A percentile compares a stretch with the other conserved stretches of the same genome.
Conservation (phyloP, 2,113 vertebrate genomes). For the Propithecus coquereli region DNA sequence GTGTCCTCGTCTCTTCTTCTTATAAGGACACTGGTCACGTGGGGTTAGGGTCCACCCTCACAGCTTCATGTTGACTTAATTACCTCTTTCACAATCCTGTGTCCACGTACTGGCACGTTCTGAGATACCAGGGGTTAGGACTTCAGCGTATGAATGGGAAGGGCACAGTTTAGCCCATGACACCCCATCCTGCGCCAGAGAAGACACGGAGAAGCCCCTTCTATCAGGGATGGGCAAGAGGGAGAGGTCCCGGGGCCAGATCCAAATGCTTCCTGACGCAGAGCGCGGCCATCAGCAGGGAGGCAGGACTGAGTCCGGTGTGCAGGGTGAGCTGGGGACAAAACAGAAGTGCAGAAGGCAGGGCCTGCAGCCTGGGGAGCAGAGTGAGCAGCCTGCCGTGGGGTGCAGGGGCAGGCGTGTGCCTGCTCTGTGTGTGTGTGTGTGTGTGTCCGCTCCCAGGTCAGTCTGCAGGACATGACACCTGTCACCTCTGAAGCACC, state of each 20-base stretch:
- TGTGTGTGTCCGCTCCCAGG: not conserved
- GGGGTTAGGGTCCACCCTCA: no score
- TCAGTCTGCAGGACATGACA: not conserved
- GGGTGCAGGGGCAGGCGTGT: no score
- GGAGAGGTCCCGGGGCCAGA: not conserved
- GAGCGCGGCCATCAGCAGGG: not conserved
- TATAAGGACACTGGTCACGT: not conserved
- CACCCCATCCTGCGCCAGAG: not conserved
- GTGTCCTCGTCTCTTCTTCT: not conserved
- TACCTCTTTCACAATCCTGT: not conserved
- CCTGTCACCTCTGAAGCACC: not conserved
- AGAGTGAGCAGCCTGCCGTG: not conserved
- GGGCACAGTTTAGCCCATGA: not conserved
- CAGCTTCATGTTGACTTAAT: not conserved
- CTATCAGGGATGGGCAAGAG: not conserved
- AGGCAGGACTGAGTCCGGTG: not conserved
- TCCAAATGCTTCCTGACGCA: not conserved
- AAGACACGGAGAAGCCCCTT: not conserved
- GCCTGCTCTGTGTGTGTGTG: not conserved
- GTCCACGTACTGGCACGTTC: not conserved
- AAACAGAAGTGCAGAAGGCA: not conserved
- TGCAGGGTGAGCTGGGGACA: rapidly evolving
- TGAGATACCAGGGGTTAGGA: not conserved
- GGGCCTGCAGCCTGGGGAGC: not conserved
- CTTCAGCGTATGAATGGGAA: not conserved